Base-by-base conservation (phyloP, 2,888 invertebrate genomes). In the Ennomos erosarius region DNA sequence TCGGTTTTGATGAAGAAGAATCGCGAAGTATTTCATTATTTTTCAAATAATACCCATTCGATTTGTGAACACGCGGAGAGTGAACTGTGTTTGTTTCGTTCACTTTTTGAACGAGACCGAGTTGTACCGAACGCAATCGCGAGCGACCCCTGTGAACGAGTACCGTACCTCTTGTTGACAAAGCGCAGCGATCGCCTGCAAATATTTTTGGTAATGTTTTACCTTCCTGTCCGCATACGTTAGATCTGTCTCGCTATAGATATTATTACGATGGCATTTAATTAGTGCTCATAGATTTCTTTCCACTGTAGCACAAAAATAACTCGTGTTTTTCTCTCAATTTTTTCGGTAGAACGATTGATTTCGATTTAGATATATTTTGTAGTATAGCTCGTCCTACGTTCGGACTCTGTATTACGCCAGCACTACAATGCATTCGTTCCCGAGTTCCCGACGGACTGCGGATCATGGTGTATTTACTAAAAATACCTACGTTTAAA, bases 191-290 rank as follows among this genome's bases (percentile, higher is more conserved):
- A 34, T 59, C 68, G 69, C 64, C 87, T 87, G 88, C 87, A 82
- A 82, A 88, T 89, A 88, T 90, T 89, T 87, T 90, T 86, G 88
- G 88, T 89, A 87, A 86, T 78, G 16, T 82, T 87, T 84, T 85
- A 84, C 77, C 79, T 78, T 68, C 75, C 75, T 68, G 68, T 65
- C 67, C 59, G 64, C 66, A 56, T 62, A 70, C 67, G 64, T 65
- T 75, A 73, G 75, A 71, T 70, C 75, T 78, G 69, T 75, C 73
- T 79, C 79, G 79, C 81, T 83, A 75, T 81, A 83, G 80, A 78
- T 77, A 75, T 75, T 78, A 75, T 73, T 69, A 73, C 74, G 79
- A 80, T 80, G 78, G 87, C 88, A 87, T 88, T 86, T 87, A 85
- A 80, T 69, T 85, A 85, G 84, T 81, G 82, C 83, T 84, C 81